Percentiles rank a stretch among this genome's conserved stretches.
Conservation (phyloP, 35 echinoderm and acorn worm genomes). For the Nesometra sesokonis region DNA sequence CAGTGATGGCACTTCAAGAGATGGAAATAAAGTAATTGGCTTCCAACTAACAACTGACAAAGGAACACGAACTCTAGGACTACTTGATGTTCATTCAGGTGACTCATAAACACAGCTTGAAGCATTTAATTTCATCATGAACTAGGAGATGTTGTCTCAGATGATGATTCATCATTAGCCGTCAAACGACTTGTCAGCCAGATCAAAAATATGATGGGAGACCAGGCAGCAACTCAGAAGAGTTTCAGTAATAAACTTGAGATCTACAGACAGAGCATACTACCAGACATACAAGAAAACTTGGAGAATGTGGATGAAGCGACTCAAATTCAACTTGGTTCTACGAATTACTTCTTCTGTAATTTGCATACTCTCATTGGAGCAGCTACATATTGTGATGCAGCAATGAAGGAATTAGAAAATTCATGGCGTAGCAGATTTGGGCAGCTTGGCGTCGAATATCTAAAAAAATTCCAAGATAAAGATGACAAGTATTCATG, state of each 20-base stretch:
- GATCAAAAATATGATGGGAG: conserved; percentile 26
- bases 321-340: neutral
- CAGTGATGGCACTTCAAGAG: conserved; percentile 25
- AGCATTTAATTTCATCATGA: conserved; percentile 10
- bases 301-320: conserved; percentile 9
- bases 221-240: conserved; percentile 27
- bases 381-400: conserved; percentile 19
- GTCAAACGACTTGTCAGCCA: neutral
- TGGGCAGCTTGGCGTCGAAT: conserved; percentile 16
- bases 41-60: neutral
- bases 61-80: neutral
- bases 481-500: neutral
- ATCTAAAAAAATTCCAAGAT: conserved; percentile 10
- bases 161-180: neutral
- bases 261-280: neutral
- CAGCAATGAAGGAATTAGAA: conserved; percentile 4
- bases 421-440: neutral
- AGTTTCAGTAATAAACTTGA: conserved; percentile 20
- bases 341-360: conserved; percentile 23
- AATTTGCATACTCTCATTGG: conserved; percentile 20
- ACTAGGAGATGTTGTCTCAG: neutral
- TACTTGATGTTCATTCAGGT: neutral
- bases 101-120: conserved; percentile 15
- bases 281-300: conserved; percentile 2
- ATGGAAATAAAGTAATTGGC: conserved; percentile 10